A percentile compares a stretch with the other conserved stretches of the same genome.
phyloP scores from a whole-genome alignment of 2,113 vertebrate species.

The Charina bottae region DNA sequence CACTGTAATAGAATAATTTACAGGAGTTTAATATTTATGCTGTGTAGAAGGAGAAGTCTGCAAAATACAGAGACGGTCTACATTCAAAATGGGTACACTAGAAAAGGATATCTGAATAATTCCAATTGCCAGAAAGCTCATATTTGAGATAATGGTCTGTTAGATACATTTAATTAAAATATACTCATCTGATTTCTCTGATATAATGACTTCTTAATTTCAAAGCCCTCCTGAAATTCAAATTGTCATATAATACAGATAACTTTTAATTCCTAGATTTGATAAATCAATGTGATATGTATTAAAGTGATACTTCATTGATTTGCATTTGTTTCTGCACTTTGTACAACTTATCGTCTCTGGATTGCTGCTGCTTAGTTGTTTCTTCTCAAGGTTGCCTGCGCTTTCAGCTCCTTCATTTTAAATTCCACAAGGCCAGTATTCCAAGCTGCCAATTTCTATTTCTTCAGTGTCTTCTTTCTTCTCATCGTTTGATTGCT shows the following conservation, averaged over 20 bases:
- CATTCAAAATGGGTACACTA: neutral
- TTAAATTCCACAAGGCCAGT: neutral
- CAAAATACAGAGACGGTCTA: neutral
- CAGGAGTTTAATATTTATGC: neutral
- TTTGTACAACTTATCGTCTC: neutral
- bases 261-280: neutral
- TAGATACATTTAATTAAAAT: neutral
- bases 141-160: neutral
- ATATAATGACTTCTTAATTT: neutral
- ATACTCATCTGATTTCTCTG: neutral
- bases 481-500: neutral
- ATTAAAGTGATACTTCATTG: neutral
- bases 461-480: neutral
- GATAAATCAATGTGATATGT: neutral
- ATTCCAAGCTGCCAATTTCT: neutral
- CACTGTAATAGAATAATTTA: neutral
- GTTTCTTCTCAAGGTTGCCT: neutral
- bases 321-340: neutral
- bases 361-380: neutral
- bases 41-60: neutral
- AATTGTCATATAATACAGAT: neutral
- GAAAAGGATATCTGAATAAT: neutral
- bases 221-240: neutral
- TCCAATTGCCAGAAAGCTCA: neutral
- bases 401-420: neutral